These are phyloP conservation scores for Drosophila carrolli DNA, from an alignment of 1,140 invertebrate genomes.

Conservation along the genomic window DNA sequence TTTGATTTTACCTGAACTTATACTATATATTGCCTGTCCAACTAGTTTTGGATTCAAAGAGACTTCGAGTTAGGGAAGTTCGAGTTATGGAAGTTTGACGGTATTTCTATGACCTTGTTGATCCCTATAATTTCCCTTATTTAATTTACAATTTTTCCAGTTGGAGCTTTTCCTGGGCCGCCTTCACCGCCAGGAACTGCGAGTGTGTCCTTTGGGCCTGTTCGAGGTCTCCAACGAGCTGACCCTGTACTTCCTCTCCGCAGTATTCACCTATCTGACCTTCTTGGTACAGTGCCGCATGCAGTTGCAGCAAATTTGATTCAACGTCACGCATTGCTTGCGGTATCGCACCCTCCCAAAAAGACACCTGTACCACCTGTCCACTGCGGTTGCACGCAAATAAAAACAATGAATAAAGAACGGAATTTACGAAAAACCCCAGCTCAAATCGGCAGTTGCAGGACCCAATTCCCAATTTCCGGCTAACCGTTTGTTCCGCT, in stretches of 20 bases:
- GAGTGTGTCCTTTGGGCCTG: conserved; percentile 55
- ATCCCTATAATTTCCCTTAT: too few relatives aligned
- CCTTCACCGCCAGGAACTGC: conserved; percentile 45
- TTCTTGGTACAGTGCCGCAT: conserved; percentile 57
- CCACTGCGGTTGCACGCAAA: conserved; percentile 57
- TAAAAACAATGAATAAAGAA: conserved; percentile 33
- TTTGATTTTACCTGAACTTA: too few relatives aligned
- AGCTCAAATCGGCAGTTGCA: conserved; percentile 48
- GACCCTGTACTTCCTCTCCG: conserved; percentile 62
- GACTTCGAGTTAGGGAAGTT: too few relatives aligned
- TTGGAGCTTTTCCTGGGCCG: conserved; percentile 59
- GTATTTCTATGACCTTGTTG: too few relatives aligned
- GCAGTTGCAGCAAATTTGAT: conserved; percentile 42
- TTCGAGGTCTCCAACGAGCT: conserved; percentile 71
- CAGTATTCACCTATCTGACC: conserved; percentile 64
- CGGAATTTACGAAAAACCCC: conserved; percentile 16
- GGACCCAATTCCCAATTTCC: conserved; percentile 68
- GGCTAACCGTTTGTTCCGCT: conserved; percentile 71
- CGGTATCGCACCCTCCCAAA: conserved; percentile 21
- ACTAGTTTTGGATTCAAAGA: too few relatives aligned
- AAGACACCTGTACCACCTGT: conserved; percentile 51
- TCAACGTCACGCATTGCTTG: conserved; percentile 62
- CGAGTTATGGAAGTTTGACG: too few relatives aligned
- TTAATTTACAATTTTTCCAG: conserved; percentile 10
- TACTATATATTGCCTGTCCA: too few relatives aligned